Conservation (phyloP, 2,888 invertebrate genomes). For the Drosophila recens region DNA sequence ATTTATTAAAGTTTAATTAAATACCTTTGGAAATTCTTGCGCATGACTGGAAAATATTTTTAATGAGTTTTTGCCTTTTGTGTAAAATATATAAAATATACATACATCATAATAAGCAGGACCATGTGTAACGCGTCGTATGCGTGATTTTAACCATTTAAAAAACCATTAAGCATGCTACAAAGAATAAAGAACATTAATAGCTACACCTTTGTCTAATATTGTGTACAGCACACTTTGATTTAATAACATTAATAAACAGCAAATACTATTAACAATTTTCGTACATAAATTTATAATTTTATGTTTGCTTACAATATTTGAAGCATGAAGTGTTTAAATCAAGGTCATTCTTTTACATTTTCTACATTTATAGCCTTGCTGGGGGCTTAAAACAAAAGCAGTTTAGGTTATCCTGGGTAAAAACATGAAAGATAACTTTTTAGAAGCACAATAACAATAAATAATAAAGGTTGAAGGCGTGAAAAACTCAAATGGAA, state of each 20-base stretch:
- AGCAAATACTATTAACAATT: conserved; percentile 2
- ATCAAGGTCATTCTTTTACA: conserved; percentile 38
- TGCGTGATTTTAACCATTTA: conserved; percentile 54
- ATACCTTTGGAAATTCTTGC: conserved; percentile 74
- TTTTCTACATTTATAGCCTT: conserved; percentile 22
- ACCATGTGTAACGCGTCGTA: conserved; percentile 42
- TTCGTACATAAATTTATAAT: neutral
- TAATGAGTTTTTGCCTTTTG: conserved; percentile 75
- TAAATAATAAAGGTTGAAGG: conserved; percentile 62
- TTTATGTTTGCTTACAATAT: neutral
- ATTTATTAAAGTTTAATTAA: conserved; percentile 78
- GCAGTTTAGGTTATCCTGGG: conserved; percentile 1
- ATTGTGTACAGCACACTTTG: neutral
- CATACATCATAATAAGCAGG: conserved; percentile 13
- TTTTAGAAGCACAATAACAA: conserved; percentile 59
- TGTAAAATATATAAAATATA: conserved; percentile 41
- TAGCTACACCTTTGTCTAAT: conserved; percentile 1
- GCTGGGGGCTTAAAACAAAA: conserved; percentile 25
- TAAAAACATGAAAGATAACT: conserved; percentile 39
- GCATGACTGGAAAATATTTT: conserved; percentile 74
- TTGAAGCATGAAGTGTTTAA: neutral
- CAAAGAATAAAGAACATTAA: conserved; percentile 4
- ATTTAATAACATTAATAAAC: conserved; percentile 1
- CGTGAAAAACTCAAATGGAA: conserved; percentile 44
- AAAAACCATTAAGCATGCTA: conserved; percentile 38